A percentile compares a stretch with the other conserved stretches of the same genome.
phyloP scores from a whole-genome alignment of 2,113 vertebrate species.

The Tachysurus vachellii region DNA sequence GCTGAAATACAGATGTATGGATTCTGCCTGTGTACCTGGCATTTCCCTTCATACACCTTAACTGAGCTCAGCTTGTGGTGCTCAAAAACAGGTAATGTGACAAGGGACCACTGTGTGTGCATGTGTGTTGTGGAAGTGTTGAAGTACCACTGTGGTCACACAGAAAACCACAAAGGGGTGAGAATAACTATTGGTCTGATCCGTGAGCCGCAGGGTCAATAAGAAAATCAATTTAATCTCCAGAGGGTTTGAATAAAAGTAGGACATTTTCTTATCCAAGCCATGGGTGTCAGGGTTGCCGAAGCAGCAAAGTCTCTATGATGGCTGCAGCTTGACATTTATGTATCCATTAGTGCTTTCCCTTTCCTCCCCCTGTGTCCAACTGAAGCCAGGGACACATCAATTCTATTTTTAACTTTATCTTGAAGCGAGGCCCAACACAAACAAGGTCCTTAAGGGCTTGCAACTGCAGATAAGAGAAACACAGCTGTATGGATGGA shows the following conservation, averaged over 20 bases:
- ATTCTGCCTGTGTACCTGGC: constrained; percentile 65
- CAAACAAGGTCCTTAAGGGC: constrained; percentile 63
- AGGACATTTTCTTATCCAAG: constrained; percentile 62
- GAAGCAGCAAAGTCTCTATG: constrained; percentile 28
- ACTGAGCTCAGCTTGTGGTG: constrained; percentile 30
- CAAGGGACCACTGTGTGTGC: neutral
- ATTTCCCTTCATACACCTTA: constrained; percentile 61
- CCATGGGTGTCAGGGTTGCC: constrained; percentile 53
- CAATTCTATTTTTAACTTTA: constrained; percentile 72
- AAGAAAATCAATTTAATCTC: constrained; percentile 46
- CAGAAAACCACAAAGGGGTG: constrained; percentile 29
- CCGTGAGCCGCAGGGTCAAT: constrained; percentile 34
- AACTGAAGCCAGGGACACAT: constrained; percentile 53
- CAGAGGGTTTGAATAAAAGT: constrained; percentile 39
- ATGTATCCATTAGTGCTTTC: constrained; percentile 45
- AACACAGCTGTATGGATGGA: constrained; percentile 68
- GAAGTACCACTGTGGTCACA: constrained; percentile 5
- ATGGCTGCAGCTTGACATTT: constrained; percentile 27
- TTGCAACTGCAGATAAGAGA: constrained; percentile 67
- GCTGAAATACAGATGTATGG: constrained; percentile 70
- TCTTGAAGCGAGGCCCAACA: constrained; percentile 62
- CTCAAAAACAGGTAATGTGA: constrained; percentile 30
- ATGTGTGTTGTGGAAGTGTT: constrained; percentile 8
- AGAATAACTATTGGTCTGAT: constrained; percentile 33
- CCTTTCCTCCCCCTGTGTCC: constrained; percentile 13